Base-by-base conservation (phyloP, 2,797 vertebrate genomes). In the Trachurus trachurus region DNA sequence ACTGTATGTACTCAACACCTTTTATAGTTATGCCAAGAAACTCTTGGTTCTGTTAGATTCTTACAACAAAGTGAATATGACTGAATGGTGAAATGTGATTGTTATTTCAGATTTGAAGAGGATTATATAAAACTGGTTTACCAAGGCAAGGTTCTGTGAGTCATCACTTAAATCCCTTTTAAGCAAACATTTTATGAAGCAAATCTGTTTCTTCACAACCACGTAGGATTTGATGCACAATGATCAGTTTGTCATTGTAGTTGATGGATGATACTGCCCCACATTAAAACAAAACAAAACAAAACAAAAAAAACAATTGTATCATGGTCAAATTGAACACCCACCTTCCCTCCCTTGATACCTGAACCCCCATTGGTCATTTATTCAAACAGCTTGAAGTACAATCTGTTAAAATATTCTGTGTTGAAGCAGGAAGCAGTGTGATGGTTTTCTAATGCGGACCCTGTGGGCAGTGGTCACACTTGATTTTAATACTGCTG, bases 241-340 rank as follows among this genome's bases (percentile, higher is more conserved):
- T 19, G 53, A 2, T 22, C 37, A 13, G 49, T 39, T 54, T 65
- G 65, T 26, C 45, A 19, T 56, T 16, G 1, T 39, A 31, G 39
- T 29, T 76, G 50, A 67, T 70, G 4, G 42, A 76, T 76, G 37
- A 39, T 22, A 19, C 71, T 47, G 15, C 10, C 6, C 26, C 6
- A 29, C 26, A 71, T 70, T 65, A 49, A 49, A 29, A 70, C 47
- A 49, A 37, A 37, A 19, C 31, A 34, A 34, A 34, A 34, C 31
- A 34, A 34, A 31, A 3, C 31, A 47, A 29, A 70, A 47, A 49
- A 34, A 22, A 19, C n/a, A 22, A 9, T 15, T 64, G 39, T 26
- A 26, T 29, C 22, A 21, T 3, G 21, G 42, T n/a, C 29, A 44
- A 57, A 63, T 2, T 54, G 39, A 19, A 66, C 44, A 57, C 45